Base-by-base conservation (phyloP, 1,140 invertebrate species). In the Pseudomyrmex gracilis region DNA sequence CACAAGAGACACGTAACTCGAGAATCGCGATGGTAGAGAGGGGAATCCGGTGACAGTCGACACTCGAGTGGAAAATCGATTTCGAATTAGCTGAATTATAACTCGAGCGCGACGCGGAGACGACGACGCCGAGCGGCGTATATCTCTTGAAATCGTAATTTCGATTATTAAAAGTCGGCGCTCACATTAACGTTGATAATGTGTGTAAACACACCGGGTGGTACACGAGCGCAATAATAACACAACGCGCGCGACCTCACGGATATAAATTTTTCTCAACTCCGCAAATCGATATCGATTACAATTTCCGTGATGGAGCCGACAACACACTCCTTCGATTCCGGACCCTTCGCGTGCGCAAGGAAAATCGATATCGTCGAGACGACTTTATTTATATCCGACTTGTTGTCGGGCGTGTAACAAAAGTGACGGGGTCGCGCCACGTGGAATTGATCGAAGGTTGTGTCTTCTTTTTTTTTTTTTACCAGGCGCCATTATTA, bases 361-460 rank as follows among this genome's bases (percentile, higher is more conserved):
- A 58, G 80, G 86, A 83, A 83, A 78, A 86, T 89, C 87, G 78
- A 88, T 89, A 82, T 15, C 47, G 43, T 7, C 61, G 24, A 34
- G 17, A 45, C 63, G 34, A 22, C 53, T 89, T 88, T 88, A 88
- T 88, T 88, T 87, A 88, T 88, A 88, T 49, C 68, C 68, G 51
- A 77, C 24, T 47, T 53, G 47, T 73, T 34, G 34, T 34, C 34
- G 34, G 34, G 51, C 55, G 43, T 82, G 34, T 34, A 34, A 5
- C 7, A 34, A 55, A 82, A 63, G 24, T 17, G 20, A 55, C 55
- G 24, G 17, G 45, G 34, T 34, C 34, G 63, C 24, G 20, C 10
- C 57, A 57, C 4, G 34, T 60, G 68, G 64, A 85, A 34, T 67
- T 58, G 24, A 20, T 24, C 22, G 47, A 71, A 24, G 53, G 78